Evolutionary conservation across 2,113 vertebrate genomes (phyloP).

Genomic region (Pelvicachromis taeniatus): DNA sequence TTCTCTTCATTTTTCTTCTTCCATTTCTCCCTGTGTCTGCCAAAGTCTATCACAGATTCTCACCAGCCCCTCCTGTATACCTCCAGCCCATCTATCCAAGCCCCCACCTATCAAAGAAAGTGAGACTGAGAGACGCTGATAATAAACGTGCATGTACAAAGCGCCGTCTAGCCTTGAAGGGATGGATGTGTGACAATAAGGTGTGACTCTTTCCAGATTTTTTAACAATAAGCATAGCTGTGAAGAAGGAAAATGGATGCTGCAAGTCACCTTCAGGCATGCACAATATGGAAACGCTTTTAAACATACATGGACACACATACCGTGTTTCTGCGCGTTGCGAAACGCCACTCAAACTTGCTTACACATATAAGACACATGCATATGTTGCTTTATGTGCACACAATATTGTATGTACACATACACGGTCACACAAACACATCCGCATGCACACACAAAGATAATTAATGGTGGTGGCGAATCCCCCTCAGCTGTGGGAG

Average conservation of each 20-base stretch:
- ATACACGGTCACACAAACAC: neutral
- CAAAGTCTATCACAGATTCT: neutral
- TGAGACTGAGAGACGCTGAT: neutral
- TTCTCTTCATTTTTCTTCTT: neutral
- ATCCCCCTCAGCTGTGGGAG: constrained; percentile 71
- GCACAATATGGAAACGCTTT: neutral
- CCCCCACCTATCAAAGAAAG: neutral
- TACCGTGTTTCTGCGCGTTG: neutral
- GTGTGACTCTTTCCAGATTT: constrained; percentile 36
- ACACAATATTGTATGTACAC: neutral
- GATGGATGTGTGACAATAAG: constrained; percentile 28
- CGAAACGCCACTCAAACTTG: neutral
- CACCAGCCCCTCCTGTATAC: neutral
- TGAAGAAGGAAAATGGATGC: constrained; percentile 33
- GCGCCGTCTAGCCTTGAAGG: constrained; percentile 5
- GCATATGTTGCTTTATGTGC: neutral
- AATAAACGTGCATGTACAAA: neutral
- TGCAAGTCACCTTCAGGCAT: constrained; percentile 49
- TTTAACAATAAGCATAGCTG: constrained; percentile 29
- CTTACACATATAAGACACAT: neutral
- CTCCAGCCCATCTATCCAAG: neutral
- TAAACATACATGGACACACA: neutral
- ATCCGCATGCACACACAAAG: constrained; percentile 26
- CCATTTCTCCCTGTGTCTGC: neutral
- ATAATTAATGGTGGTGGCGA: constrained; percentile 71